A percentile compares a stretch with the other conserved stretches of the same genome.
phyloP scores from a whole-genome alignment of 2,113 vertebrate genomes.

The Eira barbara region DNA sequence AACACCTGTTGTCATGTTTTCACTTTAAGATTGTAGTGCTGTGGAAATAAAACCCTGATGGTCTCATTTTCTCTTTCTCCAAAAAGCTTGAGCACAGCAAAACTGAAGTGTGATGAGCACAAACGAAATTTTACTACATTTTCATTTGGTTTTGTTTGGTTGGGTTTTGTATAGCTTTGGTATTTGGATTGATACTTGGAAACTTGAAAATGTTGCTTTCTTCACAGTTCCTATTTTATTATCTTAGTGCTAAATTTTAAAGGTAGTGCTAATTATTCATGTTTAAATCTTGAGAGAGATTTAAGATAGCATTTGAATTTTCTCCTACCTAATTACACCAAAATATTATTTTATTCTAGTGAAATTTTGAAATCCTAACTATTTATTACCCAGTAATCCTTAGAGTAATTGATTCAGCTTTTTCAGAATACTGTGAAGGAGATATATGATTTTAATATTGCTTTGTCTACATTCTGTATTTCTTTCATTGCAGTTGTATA shows the following conservation, averaged over 20 bases:
- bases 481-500: background rate
- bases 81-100: conserved; percentile 49
- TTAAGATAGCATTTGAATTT: conserved; percentile 51
- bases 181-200: conserved; percentile 35
- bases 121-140: conserved; percentile 34
- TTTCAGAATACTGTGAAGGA: background rate
- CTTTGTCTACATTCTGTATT: background rate
- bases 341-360: conserved; percentile 23
- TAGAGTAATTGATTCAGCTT: background rate
- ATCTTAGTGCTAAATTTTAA: background rate
- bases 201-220: conserved; percentile 53
- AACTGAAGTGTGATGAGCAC: conserved; percentile 27
- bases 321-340: conserved; percentile 9
- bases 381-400: background rate
- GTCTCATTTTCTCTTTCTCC: conserved; percentile 49
- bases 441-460: background rate
- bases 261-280: background rate
- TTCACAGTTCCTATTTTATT: background rate
- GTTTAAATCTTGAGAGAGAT: conserved; percentile 48
- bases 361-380: background rate
- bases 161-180: background rate
- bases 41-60: conserved; percentile 71
- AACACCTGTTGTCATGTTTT: background rate
- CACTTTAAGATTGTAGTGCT: conserved; percentile 38
- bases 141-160: conserved; percentile 26